These are phyloP conservation scores for Seira sanloemensis DNA, from an alignment of 2,888 invertebrate genomes.

Conservation along the genomic window DNA sequence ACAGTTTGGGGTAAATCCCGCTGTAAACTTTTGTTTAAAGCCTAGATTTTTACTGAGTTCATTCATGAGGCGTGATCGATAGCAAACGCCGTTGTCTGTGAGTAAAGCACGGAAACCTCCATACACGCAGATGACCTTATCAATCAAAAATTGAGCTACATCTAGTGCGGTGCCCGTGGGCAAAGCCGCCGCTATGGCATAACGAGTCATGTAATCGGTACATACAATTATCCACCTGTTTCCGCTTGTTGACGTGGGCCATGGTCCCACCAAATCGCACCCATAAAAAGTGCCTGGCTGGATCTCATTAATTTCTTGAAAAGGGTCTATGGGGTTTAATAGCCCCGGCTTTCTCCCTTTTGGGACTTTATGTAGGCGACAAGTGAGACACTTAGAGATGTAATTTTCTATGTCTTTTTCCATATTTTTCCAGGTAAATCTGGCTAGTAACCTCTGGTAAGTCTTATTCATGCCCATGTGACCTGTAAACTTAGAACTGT, in stretches of 20 bases:
- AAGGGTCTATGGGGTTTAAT: constrained; percentile 47
- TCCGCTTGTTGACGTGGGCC: constrained; percentile 44
- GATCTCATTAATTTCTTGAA: not conserved
- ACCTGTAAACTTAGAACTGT: constrained; percentile 12
- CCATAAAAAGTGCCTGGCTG: constrained; percentile 33
- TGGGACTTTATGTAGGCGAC: constrained; percentile 27
- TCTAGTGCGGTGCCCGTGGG: constrained; percentile 43
- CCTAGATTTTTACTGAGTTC: constrained; percentile 26
- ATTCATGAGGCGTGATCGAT: constrained; percentile 56
- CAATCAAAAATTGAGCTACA: constrained; percentile 62
- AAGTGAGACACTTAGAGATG: constrained; percentile 25
- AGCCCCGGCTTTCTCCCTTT: not conserved
- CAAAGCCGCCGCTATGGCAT: constrained; percentile 46
- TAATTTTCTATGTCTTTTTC: constrained; percentile 12
- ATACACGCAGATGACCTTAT: constrained; percentile 50
- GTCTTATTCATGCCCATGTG: constrained; percentile 31
- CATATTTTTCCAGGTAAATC: constrained; percentile 42
- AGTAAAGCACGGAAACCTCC: constrained; percentile 54
- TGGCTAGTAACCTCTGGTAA: not conserved
- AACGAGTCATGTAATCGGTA: constrained; percentile 62
- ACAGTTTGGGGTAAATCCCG: constrained; percentile 60
- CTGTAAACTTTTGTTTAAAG: constrained; percentile 58
- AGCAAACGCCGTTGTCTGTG: constrained; percentile 67
- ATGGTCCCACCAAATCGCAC: constrained; percentile 63
- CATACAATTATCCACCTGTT: constrained; percentile 61